Evolutionary conservation across 2,113 vertebrate genomes (phyloP), one percentile per base, ranked within the genome.

Genomic region (Pholis gunnellus): DNA sequence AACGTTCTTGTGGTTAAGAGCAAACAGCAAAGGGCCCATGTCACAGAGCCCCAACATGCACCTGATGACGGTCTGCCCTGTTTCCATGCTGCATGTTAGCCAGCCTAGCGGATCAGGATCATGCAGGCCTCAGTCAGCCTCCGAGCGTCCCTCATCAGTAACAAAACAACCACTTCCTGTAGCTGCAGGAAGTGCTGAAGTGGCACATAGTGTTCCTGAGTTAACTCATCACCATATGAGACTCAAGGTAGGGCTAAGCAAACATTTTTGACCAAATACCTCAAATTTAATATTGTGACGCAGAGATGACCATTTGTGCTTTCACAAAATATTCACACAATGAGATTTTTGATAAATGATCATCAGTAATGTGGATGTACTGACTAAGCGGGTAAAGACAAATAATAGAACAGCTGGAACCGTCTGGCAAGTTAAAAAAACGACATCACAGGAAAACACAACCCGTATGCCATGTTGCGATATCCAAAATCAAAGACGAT

Each of bases 81-180:
- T 71, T 77, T 85, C 66, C 34, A 54, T n/a, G 68, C 50, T 57
- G 17, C 25, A 3, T 34, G 73, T 63, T 72, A 70, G 42, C 84
- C 86, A 82, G 79, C 61, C 36, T 20, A 68, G 59, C 1, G 34
- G 64, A 80, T 84, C 71, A 4, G 59, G 70, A 68, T 69, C 69
- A 72, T n/a, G 63, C 76, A 71, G 74, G 54, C 66, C 65, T 80
- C 75, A 13, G 5, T 40, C 57, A 34, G 68, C 63, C 82, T 72
- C 54, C 73, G 84, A 36, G 69, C 65, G 66, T 86, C 78, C 69
- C 59, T 79, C 75, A 66, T 38, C 83, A 22, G 59, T 13, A 64
- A 68, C 74, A 89, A 77, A 89, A 83, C 82, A 78, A 48, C 64
- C 78, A 46, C 87, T 87, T 89, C 90, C 90, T 86, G 68, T 46